Evolutionary conservation across 2,113 vertebrate genomes (phyloP).

Genomic region (Carassius carassius): DNA sequence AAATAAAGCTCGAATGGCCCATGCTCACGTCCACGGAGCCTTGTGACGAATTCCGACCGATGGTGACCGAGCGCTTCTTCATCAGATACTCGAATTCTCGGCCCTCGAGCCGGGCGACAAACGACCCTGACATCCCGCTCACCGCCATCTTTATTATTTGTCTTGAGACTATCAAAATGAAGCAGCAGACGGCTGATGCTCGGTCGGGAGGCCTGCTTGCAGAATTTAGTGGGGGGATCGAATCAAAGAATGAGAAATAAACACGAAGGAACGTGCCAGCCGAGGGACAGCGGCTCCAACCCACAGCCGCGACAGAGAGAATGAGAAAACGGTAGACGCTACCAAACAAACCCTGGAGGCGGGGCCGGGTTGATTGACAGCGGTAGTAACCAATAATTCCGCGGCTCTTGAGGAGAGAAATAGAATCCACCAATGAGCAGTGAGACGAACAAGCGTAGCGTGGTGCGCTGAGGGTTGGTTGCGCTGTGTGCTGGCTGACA

Average conservation of each 20-base stretch:
- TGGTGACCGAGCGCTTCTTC: conserved; percentile 94
- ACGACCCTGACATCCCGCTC: conserved; percentile 82
- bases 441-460: not conserved
- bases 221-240: conserved; percentile 59
- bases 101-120: conserved; percentile 94
- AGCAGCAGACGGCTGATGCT: conserved; percentile 6
- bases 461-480: conserved; percentile 43
- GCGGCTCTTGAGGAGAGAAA: conserved; percentile 45
- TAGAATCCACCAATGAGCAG: not conserved
- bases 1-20: conserved; percentile 98
- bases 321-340: conserved; percentile 55
- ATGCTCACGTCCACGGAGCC: conserved; percentile 97
- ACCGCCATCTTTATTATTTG: conserved; percentile 82
- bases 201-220: conserved; percentile 23
- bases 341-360: conserved; percentile 74
- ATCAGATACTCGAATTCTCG: conserved; percentile 93
- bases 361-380: conserved; percentile 58
- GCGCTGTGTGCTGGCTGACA: conserved; percentile 48
- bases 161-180: conserved; percentile 32
- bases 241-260: conserved; percentile 72
- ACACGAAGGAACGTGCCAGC: conserved; percentile 76
- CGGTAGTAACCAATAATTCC: conserved; percentile 55
- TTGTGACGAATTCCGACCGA: conserved; percentile 94
- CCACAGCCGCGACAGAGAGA: conserved; percentile 77
- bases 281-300: conserved; percentile 78